A percentile compares a stretch with the other conserved stretches of the same genome.
Evolutionary conservation across 2,113 vertebrate genomes (phyloP).

Genomic region (Falco punctatus): DNA sequence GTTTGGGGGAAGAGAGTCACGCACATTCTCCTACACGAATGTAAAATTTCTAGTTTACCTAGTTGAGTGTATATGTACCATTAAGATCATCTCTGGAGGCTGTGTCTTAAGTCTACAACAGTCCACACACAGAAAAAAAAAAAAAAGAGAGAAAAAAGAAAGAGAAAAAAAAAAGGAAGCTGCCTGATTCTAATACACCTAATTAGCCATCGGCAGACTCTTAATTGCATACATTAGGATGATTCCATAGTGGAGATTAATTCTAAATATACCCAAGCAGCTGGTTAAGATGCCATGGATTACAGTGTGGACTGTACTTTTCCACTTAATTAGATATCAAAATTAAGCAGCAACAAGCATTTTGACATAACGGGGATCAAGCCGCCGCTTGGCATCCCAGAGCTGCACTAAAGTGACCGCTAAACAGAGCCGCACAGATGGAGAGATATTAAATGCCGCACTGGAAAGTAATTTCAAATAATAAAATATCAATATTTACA

Average conservation of each 20-base stretch:
- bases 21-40: neutral
- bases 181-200: slow-evolving; percentile 97
- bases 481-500: slow-evolving; percentile 99
- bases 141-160: neutral
- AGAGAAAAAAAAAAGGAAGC: slow-evolving; percentile 66
- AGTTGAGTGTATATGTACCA: neutral
- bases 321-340: slow-evolving; percentile 97
- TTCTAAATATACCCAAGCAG: slow-evolving; percentile 99
- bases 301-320: slow-evolving; percentile 93
- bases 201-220: slow-evolving; percentile 99
- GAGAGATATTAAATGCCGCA: slow-evolving; percentile 98
- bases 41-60: slow-evolving; percentile 20
- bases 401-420: slow-evolving; percentile 89
- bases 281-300: slow-evolving; percentile 93
- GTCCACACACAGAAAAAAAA: slow-evolving; percentile 8
- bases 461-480: slow-evolving; percentile 99
- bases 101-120: slow-evolving; percentile 54
- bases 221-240: slow-evolving; percentile 99
- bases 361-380: slow-evolving; percentile 87
- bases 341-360: slow-evolving; percentile 92
- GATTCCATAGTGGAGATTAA: slow-evolving; percentile 99
- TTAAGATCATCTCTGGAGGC: slow-evolving; percentile 57
- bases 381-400: slow-evolving; percentile 85
- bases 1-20: neutral
- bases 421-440: slow-evolving; percentile 94